Evolutionary conservation across 2,113 vertebrate genomes (phyloP).

Genomic region (Embiotoca jacksoni): DNA sequence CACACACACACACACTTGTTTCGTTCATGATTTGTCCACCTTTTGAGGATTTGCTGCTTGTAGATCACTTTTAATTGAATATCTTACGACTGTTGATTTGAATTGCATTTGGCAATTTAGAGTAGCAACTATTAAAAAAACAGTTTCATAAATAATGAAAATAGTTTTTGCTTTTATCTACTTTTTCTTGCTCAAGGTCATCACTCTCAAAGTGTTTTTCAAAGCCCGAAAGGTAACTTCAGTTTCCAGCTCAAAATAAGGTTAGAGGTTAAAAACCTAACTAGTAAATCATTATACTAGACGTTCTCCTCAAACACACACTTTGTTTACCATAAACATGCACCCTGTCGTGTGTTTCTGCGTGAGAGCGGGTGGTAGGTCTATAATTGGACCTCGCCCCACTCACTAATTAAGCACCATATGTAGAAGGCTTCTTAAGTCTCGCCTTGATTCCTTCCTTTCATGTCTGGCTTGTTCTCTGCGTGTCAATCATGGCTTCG

Average conservation of each 20-base stretch:
- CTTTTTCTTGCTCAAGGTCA: not conserved
- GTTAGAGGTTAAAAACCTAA: not conserved
- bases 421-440: constrained; percentile 50
- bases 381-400: constrained; percentile 56
- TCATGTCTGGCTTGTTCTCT: constrained; percentile 4
- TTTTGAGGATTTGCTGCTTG: not conserved
- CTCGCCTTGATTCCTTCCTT: not conserved
- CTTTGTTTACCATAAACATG: constrained; percentile 35
- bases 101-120: not conserved
- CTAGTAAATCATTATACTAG: constrained; percentile 44
- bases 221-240: not conserved
- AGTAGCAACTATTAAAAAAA: too few species aligned
- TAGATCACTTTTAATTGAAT: not conserved
- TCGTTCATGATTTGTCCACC: not conserved
- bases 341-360: constrained; percentile 22
- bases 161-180: not conserved
- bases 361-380: constrained; percentile 24
- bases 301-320: not conserved
- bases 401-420: constrained; percentile 55
- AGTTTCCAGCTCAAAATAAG: constrained; percentile 5
- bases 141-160: too few species aligned
- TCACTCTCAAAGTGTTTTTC: not conserved
- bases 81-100: not conserved
- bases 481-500: constrained; percentile 7
- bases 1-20: too few species aligned